These are phyloP conservation scores for Sorex fumeus DNA, from an alignment of 2,113 vertebrate species.

Conservation along the genomic window DNA sequence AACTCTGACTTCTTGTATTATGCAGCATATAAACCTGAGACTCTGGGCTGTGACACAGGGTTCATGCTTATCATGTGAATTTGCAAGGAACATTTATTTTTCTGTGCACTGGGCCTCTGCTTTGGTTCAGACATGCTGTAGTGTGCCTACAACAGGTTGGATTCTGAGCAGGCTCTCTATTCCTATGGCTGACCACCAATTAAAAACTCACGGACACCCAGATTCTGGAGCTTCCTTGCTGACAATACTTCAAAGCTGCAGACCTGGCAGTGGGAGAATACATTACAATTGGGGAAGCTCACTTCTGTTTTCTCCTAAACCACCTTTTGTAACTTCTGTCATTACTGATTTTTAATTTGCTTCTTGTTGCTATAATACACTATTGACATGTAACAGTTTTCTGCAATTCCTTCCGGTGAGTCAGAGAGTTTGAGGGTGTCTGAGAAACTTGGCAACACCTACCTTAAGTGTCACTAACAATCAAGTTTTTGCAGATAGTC, in stretches of 20 bases:
- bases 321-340: background rate
- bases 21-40: background rate
- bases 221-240: background rate
- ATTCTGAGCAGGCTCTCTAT: background rate
- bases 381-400: background rate
- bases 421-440: background rate
- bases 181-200: background rate
- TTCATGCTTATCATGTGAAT: background rate
- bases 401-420: too few relatives aligned
- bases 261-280: background rate
- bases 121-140: background rate
- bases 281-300: background rate
- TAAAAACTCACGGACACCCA: background rate
- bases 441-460: background rate
- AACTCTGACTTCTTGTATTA: background rate
- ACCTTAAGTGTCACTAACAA: constrained; percentile 27
- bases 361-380: constrained; percentile 20
- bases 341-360: constrained; percentile 48
- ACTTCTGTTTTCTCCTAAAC: background rate
- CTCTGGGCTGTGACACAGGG: background rate
- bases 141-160: background rate
- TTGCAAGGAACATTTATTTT: background rate
- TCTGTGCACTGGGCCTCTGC: background rate
- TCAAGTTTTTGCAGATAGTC: constrained; percentile 11
- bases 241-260: background rate